Base-by-base conservation (phyloP, 2,113 vertebrate species). In the Scalopus aquaticus region DNA sequence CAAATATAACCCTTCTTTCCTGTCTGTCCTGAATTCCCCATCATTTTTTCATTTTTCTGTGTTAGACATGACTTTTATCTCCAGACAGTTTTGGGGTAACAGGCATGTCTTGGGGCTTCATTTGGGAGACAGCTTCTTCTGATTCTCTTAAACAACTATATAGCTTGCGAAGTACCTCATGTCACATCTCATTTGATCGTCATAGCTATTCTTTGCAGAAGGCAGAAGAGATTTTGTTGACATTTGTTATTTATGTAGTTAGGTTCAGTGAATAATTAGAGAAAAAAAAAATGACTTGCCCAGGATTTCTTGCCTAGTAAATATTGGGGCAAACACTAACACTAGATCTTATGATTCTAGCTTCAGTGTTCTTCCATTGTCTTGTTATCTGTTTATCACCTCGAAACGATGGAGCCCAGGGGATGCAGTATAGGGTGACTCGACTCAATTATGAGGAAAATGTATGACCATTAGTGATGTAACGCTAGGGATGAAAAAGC, bases 171-270 rank as follows among this genome's bases (percentile, higher is more conserved):
- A 62, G 20, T 69, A 26, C 78, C 20, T 95, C 15, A 10, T 73
- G 37, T 83, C 19, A 28, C 13, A 67, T 82, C 70, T 92, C 69
- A 62, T 90, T 82, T 62, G 17, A 64, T 37, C 24, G 30, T 88
- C 35, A 56, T 20, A 62, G 5, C 24, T 28, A 15, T 78, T 60
- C 44, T 76, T 87, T 84, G 35, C 65, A 84, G 84, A 67, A 26
- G 24, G 42, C 51, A 58, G 54, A 72, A 74, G 83, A 20, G 32
- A 62, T 93, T 94, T 87, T 60, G 70, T 85, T 83, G 84, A 26
- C 56, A 65, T 74, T 86, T 46, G 8, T 92, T 78, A 22, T 28
- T 51, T 86, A 90, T 32, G 42, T 88, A 85, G 30, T 92, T 87
- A 77, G 30, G 44, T 69, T 5, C 44, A 9, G 65, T 88, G 35